These are phyloP conservation scores for Drosophila varians DNA, from an alignment of 1,140 invertebrate species.

Conservation along the genomic window DNA sequence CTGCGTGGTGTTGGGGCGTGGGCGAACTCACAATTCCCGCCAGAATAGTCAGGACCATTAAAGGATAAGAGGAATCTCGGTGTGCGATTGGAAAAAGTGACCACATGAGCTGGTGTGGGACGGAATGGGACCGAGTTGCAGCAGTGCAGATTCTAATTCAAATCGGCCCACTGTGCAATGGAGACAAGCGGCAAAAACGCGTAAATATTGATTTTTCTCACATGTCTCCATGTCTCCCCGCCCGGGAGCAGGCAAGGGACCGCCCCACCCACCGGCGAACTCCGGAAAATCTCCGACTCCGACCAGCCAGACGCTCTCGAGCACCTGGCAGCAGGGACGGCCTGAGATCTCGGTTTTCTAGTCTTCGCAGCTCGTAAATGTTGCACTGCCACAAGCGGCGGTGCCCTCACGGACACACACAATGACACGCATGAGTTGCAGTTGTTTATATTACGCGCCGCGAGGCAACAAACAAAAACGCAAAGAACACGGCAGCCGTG, in stretches of 20 bases:
- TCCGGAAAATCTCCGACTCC: neutral
- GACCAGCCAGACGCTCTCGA: constrained; percentile 10
- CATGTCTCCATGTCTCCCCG: too few species aligned
- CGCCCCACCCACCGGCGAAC: neutral
- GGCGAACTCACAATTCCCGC: constrained; percentile 41
- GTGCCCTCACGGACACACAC: neutral
- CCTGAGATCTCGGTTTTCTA: constrained; percentile 20
- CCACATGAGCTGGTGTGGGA: constrained; percentile 4
- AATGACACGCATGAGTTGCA: constrained; percentile 69
- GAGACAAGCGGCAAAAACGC: constrained; percentile 21
- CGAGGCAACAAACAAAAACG: constrained; percentile 43
- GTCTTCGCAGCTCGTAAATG: constrained; percentile 63
- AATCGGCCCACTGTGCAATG: constrained; percentile 9
- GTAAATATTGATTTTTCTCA: constrained; percentile 78
- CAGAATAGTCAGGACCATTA: constrained; percentile 41
- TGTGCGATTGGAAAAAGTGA: constrained; percentile 29
- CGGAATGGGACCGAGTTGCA: neutral
- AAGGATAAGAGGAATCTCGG: constrained; percentile 26
- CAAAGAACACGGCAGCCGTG: constrained; percentile 21
- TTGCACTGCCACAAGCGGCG: constrained; percentile 34
- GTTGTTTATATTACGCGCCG: constrained; percentile 63
- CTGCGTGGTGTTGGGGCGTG: neutral
- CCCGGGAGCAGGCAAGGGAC: neutral
- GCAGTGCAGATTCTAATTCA: constrained; percentile 23
- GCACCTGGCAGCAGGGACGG: constrained; percentile 44